Evolutionary conservation across 2,797 vertebrate species (phyloP).

Genomic region (Chelidonichthys spinosus): DNA sequence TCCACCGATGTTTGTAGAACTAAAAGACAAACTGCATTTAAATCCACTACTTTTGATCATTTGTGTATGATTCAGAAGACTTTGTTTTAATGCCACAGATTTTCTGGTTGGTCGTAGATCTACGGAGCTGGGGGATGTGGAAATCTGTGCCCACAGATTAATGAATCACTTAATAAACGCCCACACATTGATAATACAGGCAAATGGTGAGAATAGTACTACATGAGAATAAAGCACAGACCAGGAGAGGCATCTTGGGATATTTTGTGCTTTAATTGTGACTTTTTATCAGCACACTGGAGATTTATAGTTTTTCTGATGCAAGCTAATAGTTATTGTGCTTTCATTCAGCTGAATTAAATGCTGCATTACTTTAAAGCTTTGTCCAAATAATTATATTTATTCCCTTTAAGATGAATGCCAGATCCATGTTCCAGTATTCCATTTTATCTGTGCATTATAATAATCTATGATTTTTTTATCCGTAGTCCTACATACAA

Average conservation of each 20-base stretch:
- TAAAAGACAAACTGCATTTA: slow-evolving; percentile 7
- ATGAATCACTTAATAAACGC: slow-evolving; percentile 11
- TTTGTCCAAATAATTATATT: neutral
- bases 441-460: neutral
- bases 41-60: neutral
- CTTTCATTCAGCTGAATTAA: neutral
- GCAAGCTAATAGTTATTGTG: neutral
- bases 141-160: slow-evolving; percentile 4
- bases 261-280: slow-evolving; percentile 37
- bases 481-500: neutral
- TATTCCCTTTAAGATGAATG: neutral
- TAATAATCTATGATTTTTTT: neutral
- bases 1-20: slow-evolving; percentile 26
- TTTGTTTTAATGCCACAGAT: neutral
- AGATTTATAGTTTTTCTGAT: neutral
- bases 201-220: neutral
- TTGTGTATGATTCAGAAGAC: neutral
- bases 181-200: neutral
- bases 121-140: neutral
- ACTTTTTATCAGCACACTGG: neutral
- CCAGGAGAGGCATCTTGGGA: slow-evolving; percentile 1
- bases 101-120: slow-evolving; percentile 5
- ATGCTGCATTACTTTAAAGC: neutral
- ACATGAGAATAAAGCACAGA: neutral
- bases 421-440: neutral